Percentiles rank a stretch among this genome's conserved stretches.
Evolutionary conservation across 2,113 vertebrate species (phyloP).

Genomic region (Lonchura striata): DNA sequence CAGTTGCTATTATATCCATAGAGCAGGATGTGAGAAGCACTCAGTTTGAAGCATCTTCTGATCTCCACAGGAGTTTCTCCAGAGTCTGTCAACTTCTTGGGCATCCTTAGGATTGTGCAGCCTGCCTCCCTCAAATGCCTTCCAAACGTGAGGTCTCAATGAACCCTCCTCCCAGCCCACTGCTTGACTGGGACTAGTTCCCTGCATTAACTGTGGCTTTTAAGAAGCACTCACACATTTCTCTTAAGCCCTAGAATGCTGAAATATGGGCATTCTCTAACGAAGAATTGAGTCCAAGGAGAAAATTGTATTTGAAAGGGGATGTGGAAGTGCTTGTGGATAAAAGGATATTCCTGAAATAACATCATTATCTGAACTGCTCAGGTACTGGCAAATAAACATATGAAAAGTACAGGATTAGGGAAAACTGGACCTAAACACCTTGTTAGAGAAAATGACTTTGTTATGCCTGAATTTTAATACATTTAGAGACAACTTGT

Average conservation of each 20-base stretch:
- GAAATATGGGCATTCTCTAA: neutral
- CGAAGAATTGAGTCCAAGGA: neutral
- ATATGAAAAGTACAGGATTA: neutral
- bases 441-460: neutral
- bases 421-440: neutral
- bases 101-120: neutral
- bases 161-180: neutral
- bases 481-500: neutral
- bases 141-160: neutral
- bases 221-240: neutral
- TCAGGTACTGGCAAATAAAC: neutral
- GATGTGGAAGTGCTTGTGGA: neutral
- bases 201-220: neutral
- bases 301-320: neutral
- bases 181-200: neutral
- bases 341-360: neutral
- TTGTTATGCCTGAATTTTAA: neutral
- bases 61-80: constrained; percentile 19
- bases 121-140: neutral
- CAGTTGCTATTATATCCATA: neutral
- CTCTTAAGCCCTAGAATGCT: neutral
- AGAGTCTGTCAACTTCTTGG: neutral
- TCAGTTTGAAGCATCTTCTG: constrained; percentile 41
- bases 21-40: neutral
- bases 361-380: neutral